phyloP scores from a whole-genome alignment of 1,140 invertebrate genomes.

The Heliconius melpomene region DNA sequence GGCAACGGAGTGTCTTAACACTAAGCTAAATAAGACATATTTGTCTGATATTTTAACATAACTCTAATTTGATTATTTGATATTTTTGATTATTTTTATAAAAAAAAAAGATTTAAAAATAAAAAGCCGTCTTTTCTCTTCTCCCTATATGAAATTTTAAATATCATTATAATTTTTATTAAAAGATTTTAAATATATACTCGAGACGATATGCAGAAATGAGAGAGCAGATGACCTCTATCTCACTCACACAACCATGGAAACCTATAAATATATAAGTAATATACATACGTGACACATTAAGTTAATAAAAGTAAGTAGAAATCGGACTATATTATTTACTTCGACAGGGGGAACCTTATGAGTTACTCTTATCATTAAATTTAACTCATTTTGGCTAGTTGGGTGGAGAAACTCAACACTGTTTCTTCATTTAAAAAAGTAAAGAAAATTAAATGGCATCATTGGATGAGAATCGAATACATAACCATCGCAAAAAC shows the following conservation, averaged over 20 bases:
- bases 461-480: too few relatives aligned
- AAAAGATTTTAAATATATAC: neutral
- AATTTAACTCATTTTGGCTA: neutral
- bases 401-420: neutral
- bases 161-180: too few relatives aligned
- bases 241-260: conserved; percentile 40
- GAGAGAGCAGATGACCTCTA: conserved; percentile 33
- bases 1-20: too few relatives aligned
- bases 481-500: too few relatives aligned
- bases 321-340: conserved; percentile 1
- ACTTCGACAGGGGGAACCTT: neutral
- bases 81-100: too few relatives aligned
- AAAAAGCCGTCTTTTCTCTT: too few relatives aligned
- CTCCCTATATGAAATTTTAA: too few relatives aligned
- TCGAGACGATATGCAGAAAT: conserved; percentile 13
- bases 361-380: neutral
- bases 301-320: conserved; percentile 20
- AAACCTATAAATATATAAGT: conserved; percentile 7
- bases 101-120: too few relatives aligned
- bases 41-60: too few relatives aligned
- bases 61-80: too few relatives aligned
- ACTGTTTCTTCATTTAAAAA: neutral
- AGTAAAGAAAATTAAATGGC: too few relatives aligned
- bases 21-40: too few relatives aligned
- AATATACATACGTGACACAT: conserved; percentile 15